A percentile compares a stretch with the other conserved stretches of the same genome.
Conservation (phyloP, 2,113 vertebrate species). For the Motacilla alba region DNA sequence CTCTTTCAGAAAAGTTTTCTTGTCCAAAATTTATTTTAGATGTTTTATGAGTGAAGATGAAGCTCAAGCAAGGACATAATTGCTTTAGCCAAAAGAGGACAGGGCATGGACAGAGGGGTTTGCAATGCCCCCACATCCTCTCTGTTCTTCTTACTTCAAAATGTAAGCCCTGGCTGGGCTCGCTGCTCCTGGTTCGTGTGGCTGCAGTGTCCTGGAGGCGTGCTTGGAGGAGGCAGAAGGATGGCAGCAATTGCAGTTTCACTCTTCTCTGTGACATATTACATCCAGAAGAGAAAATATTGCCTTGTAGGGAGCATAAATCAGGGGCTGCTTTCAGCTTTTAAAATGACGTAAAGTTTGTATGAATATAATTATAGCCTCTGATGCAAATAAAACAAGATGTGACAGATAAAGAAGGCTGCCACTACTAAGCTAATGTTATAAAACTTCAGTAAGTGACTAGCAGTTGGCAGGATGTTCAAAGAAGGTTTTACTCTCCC, state of each 20-base stretch:
- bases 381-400: constrained; percentile 65
- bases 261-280: background rate
- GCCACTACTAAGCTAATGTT: constrained; percentile 12
- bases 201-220: background rate
- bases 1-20: background rate
- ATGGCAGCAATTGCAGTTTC: background rate
- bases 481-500: constrained; percentile 8
- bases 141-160: background rate
- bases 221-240: background rate
- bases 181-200: background rate
- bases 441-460: constrained; percentile 57
- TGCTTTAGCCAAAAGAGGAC: background rate
- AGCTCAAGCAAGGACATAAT: background rate
- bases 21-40: background rate
- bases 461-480: constrained; percentile 49
- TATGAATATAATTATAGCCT: constrained; percentile 50
- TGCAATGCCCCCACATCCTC: background rate
- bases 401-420: constrained; percentile 43
- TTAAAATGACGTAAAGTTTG: constrained; percentile 31
- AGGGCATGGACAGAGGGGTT: background rate
- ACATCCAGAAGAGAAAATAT: constrained; percentile 8
- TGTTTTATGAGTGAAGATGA: background rate
- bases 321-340: constrained; percentile 39
- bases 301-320: constrained; percentile 60
- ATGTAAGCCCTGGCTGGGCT: background rate